Evolutionary conservation across 2,797 vertebrate species (phyloP).

Genomic region (Anomalospiza imberbis): DNA sequence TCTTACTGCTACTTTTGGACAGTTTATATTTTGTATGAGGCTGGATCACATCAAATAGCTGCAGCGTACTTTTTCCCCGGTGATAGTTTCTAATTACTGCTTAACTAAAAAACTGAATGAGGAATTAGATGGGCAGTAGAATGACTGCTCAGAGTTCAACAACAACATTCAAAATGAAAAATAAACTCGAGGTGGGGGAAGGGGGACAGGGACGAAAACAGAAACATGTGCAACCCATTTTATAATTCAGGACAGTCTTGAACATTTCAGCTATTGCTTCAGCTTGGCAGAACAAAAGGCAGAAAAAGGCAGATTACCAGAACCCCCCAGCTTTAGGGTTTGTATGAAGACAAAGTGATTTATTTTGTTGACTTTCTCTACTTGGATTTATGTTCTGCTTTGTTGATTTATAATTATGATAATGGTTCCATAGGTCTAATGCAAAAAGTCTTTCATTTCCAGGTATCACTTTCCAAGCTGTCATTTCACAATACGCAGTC

Average conservation of each 20-base stretch:
- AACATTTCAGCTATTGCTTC: slow-evolving; percentile 16
- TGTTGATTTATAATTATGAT: neutral
- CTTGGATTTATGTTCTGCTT: neutral
- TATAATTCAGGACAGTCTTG: slow-evolving; percentile 5
- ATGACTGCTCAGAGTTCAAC: neutral
- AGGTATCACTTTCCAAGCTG: neutral
- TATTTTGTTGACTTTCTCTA: slow-evolving; percentile 8
- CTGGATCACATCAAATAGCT: neutral
- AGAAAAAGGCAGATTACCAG: neutral
- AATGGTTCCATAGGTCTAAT: neutral
- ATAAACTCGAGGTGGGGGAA: neutral
- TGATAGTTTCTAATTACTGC: neutral
- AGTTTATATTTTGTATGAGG: neutral
- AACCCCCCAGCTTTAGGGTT: neutral
- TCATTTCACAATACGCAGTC: slow-evolving; percentile 16
- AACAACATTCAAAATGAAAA: slow-evolving; percentile 2
- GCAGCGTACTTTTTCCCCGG: neutral
- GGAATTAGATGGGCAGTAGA: neutral
- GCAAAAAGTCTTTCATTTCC: slow-evolving; percentile 5
- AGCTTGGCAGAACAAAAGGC: neutral
- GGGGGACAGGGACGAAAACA: neutral
- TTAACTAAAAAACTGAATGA: slow-evolving; percentile 1
- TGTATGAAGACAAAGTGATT: neutral
- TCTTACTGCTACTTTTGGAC: neutral
- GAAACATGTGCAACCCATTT: slow-evolving; percentile 10